Base-by-base conservation (phyloP, 2,888 invertebrate species). In the Aromia moschata region DNA sequence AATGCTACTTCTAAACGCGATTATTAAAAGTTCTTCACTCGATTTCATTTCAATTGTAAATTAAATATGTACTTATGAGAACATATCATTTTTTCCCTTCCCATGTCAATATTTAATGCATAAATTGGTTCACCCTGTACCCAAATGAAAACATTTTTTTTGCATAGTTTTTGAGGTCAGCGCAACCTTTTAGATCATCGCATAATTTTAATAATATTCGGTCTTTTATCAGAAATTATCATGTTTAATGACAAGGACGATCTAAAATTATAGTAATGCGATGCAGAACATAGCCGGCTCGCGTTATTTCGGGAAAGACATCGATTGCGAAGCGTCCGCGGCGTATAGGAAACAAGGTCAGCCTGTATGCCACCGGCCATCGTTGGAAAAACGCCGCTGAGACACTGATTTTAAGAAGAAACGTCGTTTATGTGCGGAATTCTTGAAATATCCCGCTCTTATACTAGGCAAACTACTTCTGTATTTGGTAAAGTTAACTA, bases 391-490 rank as follows among this genome's bases (percentile, higher is more conserved):
- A 61, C 57, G 64, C 54, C 47, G 56, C 52, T 33, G 41, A 45
- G 58, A 49, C 62, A 63, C 62, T 65, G 65, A 65, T 65, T 65
- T 65, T 65, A 56, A 63, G 59, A 59, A 62, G 62, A 62, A 65
- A 63, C 56, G 58, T 60, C 60, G 56, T 54, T 53, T 56, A 58
- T 54, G 58, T 53, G 47, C 62, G 56, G 65, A 70, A 70, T 71
- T 71, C 68, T 69, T 68, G 64, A 70, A 67, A 71, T 71, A 58
- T 56, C 66, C 55, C 55, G 43, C 66, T 61, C 63, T 64, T 68
- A 69, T 68, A 70, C 67, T 69, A 70, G 68, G 70, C 66, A 69
- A 70, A 70, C 71, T 66, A 65, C 70, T 72, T 70, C 72, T 72
- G 69, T 72, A 72, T 72, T 72, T 72, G 72, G 72, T 55, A 54